Conservation (phyloP, 2,113 vertebrate species). For the Willisornis vidua region DNA sequence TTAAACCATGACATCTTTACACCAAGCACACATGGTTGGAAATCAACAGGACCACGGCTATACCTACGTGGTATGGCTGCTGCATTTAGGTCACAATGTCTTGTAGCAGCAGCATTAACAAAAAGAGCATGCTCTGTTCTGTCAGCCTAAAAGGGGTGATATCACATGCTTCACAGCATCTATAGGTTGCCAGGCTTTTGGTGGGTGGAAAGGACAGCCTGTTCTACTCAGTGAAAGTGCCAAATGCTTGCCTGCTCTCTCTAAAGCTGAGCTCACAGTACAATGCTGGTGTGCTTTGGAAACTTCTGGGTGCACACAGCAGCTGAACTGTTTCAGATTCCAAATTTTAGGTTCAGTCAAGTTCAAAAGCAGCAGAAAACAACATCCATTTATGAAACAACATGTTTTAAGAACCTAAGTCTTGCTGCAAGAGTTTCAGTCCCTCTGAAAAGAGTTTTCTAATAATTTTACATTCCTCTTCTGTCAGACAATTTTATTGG, state of each 20-base stretch:
- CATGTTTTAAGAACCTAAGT: neutral
- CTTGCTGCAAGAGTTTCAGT: neutral
- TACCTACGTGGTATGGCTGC: neutral
- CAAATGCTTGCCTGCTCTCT: neutral
- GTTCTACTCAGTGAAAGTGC: neutral
- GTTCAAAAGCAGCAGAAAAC: neutral
- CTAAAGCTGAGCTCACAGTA: neutral
- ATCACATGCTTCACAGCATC: neutral
- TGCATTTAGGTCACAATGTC: no score
- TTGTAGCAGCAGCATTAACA: neutral
- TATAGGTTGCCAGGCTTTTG: neutral
- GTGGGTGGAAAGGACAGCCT: neutral
- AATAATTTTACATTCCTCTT: neutral
- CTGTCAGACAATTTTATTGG: neutral
- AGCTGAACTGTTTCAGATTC: neutral
- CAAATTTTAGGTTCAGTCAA: neutral
- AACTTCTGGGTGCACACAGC: neutral
- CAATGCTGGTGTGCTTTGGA: neutral
- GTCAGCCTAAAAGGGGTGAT: neutral
- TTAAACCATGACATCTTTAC: neutral
- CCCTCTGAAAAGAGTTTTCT: neutral
- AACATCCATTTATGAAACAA: fast-evolving
- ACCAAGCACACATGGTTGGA: neutral
- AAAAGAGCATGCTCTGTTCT: neutral
- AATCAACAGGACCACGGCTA: neutral